Evolutionary conservation across 2,113 vertebrate genomes (phyloP), one percentile per base, ranked within the genome.

Genomic region (Sigmodon hispidus): DNA sequence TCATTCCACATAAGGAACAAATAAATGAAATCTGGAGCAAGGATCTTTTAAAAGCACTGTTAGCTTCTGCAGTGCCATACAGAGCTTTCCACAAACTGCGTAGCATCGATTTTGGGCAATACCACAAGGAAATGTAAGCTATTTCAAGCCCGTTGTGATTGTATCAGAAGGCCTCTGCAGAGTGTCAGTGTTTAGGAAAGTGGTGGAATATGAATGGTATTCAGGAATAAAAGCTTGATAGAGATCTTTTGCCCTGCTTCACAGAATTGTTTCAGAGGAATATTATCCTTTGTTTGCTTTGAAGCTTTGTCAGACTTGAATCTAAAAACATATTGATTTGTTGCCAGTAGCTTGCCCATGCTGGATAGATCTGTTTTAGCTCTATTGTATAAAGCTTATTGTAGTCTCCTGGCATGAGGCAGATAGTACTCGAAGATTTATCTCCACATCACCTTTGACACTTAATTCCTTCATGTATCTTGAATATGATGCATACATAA

Each of bases 311-410:
- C 92, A 86, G 72, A 73, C 85, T n/a, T 72, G 76, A 97, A 95
- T 96, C 91, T 77, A 89, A 96, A 97, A 93, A 94, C 59, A 89
- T 97, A 97, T 97, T 69, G 94, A 97, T 98, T 97, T 97, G 93
- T 95, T 98, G 90, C 95, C 83, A 93, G 77, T 77, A 94, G 88
- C 9, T 52, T 88, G 72, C 77, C 92, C 89, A 72, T 87, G 96
- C 65, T 92, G 29, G 48, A 95, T 91, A n/a, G 90, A 96, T 98
- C 79, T 94, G 72, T 96, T 97, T 93, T 96, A 97, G 96, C 95
- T 95, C 94, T 90, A 87, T 50, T 97, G 73, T 75, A 83, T 16
- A 90, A 97, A 93, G 95, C 90, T 97, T 83, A 87, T 96, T 97
- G 93, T 63, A 86, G 95, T 96, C 73, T 88, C 15, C 83, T 97